Evolutionary conservation across 2,113 vertebrate species (phyloP).

Genomic region (Sakesphorus luctuosus): DNA sequence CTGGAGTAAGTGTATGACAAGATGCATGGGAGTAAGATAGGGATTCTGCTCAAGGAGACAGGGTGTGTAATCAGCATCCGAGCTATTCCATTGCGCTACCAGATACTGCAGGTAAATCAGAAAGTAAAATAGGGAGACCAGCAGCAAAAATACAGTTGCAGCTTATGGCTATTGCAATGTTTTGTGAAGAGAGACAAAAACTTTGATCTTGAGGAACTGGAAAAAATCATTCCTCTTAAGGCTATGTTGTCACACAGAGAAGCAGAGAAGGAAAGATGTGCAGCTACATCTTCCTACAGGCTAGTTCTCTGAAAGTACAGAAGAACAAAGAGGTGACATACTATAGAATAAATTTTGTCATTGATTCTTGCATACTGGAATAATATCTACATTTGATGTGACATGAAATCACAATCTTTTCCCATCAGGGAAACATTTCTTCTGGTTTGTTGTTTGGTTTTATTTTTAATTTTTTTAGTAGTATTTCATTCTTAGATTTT

Average conservation of each 20-base stretch:
- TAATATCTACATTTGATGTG: not conserved
- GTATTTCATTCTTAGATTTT: not conserved
- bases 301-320: not conserved
- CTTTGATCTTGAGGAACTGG: not conserved
- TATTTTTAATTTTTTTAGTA: not conserved
- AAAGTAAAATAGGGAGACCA: not conserved
- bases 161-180: not conserved
- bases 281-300: not conserved
- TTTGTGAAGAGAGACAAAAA: not conserved
- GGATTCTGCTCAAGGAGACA: not conserved
- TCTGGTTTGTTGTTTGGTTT: not conserved
- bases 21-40: not conserved
- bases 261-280: not conserved
- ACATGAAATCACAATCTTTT: not conserved
- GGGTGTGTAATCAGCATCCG: too few relatives aligned
- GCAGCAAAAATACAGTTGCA: not conserved
- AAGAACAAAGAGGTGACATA: not conserved
- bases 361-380: not conserved
- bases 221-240: not conserved
- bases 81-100: not conserved
- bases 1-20: not conserved
- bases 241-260: not conserved
- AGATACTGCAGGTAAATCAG: not conserved
- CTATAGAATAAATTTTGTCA: not conserved
- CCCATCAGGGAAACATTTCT: not conserved